phyloP scores from a whole-genome alignment of 2,113 vertebrate genomes.

The Calypte anna region DNA sequence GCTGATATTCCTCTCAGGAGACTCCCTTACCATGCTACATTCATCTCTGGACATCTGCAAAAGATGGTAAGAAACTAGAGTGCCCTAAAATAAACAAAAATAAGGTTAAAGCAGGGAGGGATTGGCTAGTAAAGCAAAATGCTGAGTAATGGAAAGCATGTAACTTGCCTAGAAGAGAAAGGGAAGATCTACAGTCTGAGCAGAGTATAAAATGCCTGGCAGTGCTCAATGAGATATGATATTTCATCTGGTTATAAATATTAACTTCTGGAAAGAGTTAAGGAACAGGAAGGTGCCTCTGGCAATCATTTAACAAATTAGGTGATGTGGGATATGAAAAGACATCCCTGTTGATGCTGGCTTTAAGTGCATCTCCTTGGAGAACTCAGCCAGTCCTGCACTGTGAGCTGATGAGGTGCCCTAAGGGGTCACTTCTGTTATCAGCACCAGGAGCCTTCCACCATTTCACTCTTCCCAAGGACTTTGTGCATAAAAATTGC shows the following conservation, averaged over 20 bases:
- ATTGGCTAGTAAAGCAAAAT: not conserved
- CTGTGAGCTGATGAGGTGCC: not conserved
- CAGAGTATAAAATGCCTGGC: not conserved
- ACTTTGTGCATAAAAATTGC: not conserved
- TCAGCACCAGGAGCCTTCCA: not conserved
- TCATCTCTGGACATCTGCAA: not conserved
- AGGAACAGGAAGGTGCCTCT: not conserved
- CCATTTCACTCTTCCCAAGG: not conserved
- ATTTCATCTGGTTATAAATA: slow-evolving; percentile 52
- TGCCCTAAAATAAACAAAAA: not conserved
- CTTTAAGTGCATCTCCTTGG: not conserved
- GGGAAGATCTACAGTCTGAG: not conserved
- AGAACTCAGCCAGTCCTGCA: not conserved
- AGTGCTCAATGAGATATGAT: not conserved
- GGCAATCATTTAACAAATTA: not conserved
- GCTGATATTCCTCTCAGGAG: not conserved
- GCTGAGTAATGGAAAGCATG: not conserved
- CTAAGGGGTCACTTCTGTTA: not conserved
- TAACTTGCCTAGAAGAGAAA: not conserved
- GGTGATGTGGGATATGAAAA: not conserved
- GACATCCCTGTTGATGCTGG: not conserved
- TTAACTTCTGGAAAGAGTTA: slow-evolving; percentile 30
- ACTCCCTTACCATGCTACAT: not conserved
- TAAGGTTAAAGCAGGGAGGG: not conserved
- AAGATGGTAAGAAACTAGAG: not conserved